Base-by-base conservation (phyloP, 1,140 invertebrate species). In the Cecropterus lyciades region DNA sequence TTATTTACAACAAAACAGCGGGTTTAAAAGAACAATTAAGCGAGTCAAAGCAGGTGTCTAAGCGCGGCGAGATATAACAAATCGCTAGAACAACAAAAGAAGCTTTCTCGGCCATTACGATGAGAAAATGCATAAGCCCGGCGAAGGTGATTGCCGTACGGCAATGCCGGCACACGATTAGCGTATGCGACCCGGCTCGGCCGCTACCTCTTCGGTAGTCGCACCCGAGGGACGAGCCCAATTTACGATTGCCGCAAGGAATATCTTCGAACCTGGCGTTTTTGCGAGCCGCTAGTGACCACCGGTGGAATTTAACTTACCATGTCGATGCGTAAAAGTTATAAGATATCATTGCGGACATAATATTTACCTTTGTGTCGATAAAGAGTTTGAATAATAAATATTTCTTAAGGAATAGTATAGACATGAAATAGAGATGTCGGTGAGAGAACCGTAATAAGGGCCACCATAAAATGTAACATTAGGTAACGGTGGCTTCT, bases 191-290 rank as follows among this genome's bases (percentile, higher is more conserved):
- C 83, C 85, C 70, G 92, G 82, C 67, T 84, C 74, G 77, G 72
- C 75, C 49, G 49, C 20, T 49, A 16, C 43, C 57, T 60, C 8
- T 10, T 60, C 57, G 43, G 27, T n/a, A 30, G 20, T 59, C 43
- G 56, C 79, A 73, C 84, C 87, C 85, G 15, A 57, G 85, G 79
- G 83, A 85, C 75, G n/a, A 71, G 70, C 70, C 74, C 75, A 87
- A 91, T 89, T 93, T 88, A 93, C 91, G 75, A 91, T 87, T 83
- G 91, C 92, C 80, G 93, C 88, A 84, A 93, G 89, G 72, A 93
- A 87, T 91, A 89, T 87, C 80, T 90, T 86, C 78, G 73, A 81
- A 51, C 64, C 60, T 79, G 76, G 75, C 76, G 73, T 72, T 80
- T 87, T 86, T 85, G 81, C 69, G 77, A 80, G 67, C 68, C 80